Conservation (phyloP, 37 sponge, comb jelly and placozoan species). For the Cliona cf. orientalis region DNA sequence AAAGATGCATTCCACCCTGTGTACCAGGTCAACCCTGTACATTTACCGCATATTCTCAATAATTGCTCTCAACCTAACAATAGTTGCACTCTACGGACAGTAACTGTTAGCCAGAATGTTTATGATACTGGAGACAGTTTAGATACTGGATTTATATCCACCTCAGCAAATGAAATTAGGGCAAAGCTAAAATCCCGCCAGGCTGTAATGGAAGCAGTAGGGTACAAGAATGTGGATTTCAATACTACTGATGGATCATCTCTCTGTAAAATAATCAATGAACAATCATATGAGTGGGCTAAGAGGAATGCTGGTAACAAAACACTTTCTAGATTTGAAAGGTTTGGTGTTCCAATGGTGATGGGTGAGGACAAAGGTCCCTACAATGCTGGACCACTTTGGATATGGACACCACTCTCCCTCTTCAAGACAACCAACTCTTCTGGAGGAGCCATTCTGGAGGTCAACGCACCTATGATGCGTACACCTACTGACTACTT, state of each 20-base stretch:
- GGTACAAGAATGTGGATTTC: constrained; percentile 66
- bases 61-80: constrained; percentile 60
- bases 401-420: constrained; percentile 71
- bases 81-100: constrained; percentile 40
- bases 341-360: constrained; percentile 69
- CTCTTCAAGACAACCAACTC: constrained; percentile 42
- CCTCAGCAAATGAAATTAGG: constrained; percentile 78
- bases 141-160: constrained; percentile 71
- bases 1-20: constrained; percentile 84
- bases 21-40: constrained; percentile 73
- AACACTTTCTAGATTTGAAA: constrained; percentile 60
- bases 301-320: constrained; percentile 23
- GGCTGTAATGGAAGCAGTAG: constrained; percentile 67
- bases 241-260: constrained; percentile 73
- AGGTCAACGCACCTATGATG: constrained; percentile 73
- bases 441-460: constrained; percentile 48
- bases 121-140: constrained; percentile 68
- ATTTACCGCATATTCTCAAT: constrained; percentile 70
- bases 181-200: constrained; percentile 81
- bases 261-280: constrained; percentile 74
- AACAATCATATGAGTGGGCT: constrained; percentile 63
- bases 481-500: constrained; percentile 62
- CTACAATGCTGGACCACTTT: constrained; percentile 82
- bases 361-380: constrained; percentile 87
- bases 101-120: constrained; percentile 65